These are phyloP conservation scores for Semnopithecus entellus DNA, from an alignment of 2,113 vertebrate genomes.

Conservation along the genomic window DNA sequence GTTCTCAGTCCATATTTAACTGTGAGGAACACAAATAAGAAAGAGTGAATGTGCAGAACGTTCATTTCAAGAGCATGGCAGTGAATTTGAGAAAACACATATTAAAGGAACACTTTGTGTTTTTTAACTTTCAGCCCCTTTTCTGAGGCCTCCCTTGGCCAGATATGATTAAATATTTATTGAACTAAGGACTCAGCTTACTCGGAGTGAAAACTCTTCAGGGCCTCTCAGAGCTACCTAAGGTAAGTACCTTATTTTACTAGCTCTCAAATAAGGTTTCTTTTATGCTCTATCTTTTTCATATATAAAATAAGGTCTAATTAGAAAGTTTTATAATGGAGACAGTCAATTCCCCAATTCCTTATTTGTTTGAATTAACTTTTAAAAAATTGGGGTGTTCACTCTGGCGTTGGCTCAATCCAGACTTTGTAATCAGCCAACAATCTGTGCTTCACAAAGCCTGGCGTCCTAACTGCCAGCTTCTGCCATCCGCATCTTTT, in stretches of 20 bases:
- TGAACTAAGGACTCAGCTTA: slow-evolving; percentile 33
- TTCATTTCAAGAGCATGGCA: slow-evolving; percentile 3
- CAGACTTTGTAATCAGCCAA: slow-evolving; percentile 15
- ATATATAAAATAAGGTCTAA: slow-evolving; percentile 11
- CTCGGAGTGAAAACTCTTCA: slow-evolving; percentile 52
- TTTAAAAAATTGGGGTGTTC: slow-evolving; percentile 30
- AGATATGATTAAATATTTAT: not conserved
- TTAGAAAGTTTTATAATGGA: slow-evolving; percentile 51
- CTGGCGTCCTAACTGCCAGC: slow-evolving; percentile 5
- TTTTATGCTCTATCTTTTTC: slow-evolving; percentile 6
- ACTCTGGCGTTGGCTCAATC: not conserved
- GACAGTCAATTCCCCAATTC: slow-evolving; percentile 24
- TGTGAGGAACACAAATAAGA: slow-evolving; percentile 52
- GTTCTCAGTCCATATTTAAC: slow-evolving; percentile 63
- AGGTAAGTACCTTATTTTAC: not conserved
- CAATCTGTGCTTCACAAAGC: slow-evolving; percentile 47
- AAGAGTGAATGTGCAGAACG: not conserved
- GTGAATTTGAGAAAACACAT: slow-evolving; percentile 60
- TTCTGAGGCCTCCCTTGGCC: not conserved
- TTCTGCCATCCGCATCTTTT: slow-evolving; percentile 22
- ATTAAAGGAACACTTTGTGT: slow-evolving; percentile 16
- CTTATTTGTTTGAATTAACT: slow-evolving; percentile 57
- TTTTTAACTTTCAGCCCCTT: slow-evolving; percentile 14
- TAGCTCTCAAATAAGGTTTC: not conserved
- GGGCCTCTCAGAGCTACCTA: not conserved